These are phyloP conservation scores for Smithornis capensis DNA, from an alignment of 2,113 vertebrate genomes.

Conservation along the genomic window DNA sequence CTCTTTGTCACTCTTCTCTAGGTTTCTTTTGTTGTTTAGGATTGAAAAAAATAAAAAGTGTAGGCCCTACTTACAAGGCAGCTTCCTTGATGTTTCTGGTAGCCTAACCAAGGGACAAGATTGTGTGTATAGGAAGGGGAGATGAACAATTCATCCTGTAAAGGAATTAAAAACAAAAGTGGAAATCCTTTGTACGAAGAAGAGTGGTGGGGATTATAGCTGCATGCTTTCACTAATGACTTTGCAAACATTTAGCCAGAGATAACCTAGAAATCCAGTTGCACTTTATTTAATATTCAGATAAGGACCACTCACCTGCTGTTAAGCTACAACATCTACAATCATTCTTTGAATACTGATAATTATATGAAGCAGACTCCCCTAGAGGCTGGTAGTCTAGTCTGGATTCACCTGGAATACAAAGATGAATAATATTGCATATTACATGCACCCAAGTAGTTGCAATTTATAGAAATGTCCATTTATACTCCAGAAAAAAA, in stretches of 20 bases:
- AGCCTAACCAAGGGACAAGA: neutral
- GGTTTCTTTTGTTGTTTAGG: neutral
- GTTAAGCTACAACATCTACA: slow-evolving; percentile 71
- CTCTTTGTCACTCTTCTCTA: neutral
- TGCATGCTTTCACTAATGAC: slow-evolving; percentile 47
- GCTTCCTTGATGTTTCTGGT: slow-evolving; percentile 28
- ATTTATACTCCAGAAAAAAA: slow-evolving; percentile 41
- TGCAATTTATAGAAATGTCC: slow-evolving; percentile 61
- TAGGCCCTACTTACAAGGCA: neutral
- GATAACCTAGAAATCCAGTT: slow-evolving; percentile 62
- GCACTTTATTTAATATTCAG: slow-evolving; percentile 73
- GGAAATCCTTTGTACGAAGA: slow-evolving; percentile 28
- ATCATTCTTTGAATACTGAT: slow-evolving; percentile 73
- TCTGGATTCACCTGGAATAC: slow-evolving; percentile 70
- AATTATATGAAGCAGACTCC: slow-evolving; percentile 71
- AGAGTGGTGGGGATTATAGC: slow-evolving; percentile 27
- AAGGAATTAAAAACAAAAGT: slow-evolving; percentile 40
- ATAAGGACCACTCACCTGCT: slow-evolving; percentile 72
- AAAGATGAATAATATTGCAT: slow-evolving; percentile 69
- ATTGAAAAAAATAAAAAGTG: neutral
- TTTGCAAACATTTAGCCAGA: slow-evolving; percentile 60
- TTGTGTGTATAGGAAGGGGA: neutral
- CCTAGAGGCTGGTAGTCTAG: slow-evolving; percentile 65
- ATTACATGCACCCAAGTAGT: slow-evolving; percentile 60
- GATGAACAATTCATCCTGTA: slow-evolving; percentile 12